Evolutionary conservation across 2,113 vertebrate genomes (phyloP).

Genomic region (Nansenia antarctica): DNA sequence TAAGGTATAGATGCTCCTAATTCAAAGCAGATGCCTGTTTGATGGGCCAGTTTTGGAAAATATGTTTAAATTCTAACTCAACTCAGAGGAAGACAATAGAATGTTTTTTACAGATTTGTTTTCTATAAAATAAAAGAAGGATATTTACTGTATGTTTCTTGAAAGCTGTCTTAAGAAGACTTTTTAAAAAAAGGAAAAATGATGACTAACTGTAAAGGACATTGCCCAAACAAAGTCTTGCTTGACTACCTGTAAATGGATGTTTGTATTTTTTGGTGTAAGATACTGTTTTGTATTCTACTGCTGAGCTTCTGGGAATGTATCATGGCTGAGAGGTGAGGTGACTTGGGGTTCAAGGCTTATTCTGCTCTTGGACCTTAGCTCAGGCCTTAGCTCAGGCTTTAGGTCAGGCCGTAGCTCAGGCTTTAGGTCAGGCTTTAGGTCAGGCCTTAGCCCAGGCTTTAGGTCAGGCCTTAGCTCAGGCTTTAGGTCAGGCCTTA

Average conservation of each 20-base stretch:
- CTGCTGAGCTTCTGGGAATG: constrained; percentile 58
- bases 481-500: constrained; percentile 14
- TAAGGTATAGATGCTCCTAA: constrained; percentile 5
- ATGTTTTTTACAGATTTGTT: constrained; percentile 76
- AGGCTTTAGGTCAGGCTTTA: constrained; percentile 29
- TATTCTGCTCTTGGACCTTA: constrained; percentile 10
- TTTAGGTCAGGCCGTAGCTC: too few species aligned
- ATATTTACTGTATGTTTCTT: constrained; percentile 68
- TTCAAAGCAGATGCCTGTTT: constrained; percentile 45
- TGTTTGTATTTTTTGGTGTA: constrained; percentile 63
- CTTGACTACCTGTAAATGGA: constrained; percentile 50
- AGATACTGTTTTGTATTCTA: constrained; percentile 61
- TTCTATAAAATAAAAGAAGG: constrained; percentile 69
- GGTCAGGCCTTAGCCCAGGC: constrained; percentile 5
- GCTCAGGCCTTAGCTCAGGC: constrained; percentile 25
- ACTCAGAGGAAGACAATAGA: constrained; percentile 69
- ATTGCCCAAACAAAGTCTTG: constrained; percentile 31
- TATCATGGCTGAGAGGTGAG: constrained; percentile 39
- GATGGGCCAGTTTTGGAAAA: constrained; percentile 44
- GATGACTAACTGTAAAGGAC: constrained; percentile 47
- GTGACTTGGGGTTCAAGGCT: constrained; percentile 15
- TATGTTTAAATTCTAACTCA: constrained; percentile 42
- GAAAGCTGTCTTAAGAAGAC: constrained; percentile 32
- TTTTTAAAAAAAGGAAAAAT: constrained; percentile 48
- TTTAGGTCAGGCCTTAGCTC: constrained; percentile 29